These are phyloP conservation scores for Cecidostiba fungosa DNA, from an alignment of 2,888 invertebrate species.

Conservation along the genomic window DNA sequence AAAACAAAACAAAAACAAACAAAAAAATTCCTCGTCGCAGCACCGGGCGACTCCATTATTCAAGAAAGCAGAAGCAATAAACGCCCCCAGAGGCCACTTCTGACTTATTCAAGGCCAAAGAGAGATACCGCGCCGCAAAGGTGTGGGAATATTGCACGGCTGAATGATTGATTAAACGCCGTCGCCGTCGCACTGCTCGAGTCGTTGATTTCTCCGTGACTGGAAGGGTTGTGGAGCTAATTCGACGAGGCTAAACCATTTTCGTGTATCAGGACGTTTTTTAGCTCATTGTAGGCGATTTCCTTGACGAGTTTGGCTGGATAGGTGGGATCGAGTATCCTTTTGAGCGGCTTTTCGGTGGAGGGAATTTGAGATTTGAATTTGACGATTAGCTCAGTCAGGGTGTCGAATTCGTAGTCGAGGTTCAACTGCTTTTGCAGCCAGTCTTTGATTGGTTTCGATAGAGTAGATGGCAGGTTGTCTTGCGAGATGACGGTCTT, in stretches of 20 bases:
- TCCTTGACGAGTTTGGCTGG: slow-evolving; percentile 71
- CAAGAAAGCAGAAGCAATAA: slow-evolving; percentile 61
- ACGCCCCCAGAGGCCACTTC: slow-evolving; percentile 51
- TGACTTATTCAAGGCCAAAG: slow-evolving; percentile 44
- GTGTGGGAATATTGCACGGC: slow-evolving; percentile 21
- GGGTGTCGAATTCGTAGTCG: slow-evolving; percentile 61
- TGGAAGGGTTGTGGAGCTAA: background rate
- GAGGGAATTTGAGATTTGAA: slow-evolving; percentile 67
- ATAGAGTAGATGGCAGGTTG: background rate
- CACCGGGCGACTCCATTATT: slow-evolving; percentile 57
- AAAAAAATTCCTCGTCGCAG: background rate
- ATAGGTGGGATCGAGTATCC: slow-evolving; percentile 72
- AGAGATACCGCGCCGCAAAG: background rate
- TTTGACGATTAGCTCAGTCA: slow-evolving; percentile 66
- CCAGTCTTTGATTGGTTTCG: slow-evolving; percentile 66
- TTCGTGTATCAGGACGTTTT: slow-evolving; percentile 9
- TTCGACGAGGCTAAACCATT: background rate
- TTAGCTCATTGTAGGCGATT: slow-evolving; percentile 65
- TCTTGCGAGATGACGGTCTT: slow-evolving; percentile 35
- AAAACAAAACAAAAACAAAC: background rate
- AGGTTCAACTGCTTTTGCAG: slow-evolving; percentile 57
- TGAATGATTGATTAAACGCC: slow-evolving; percentile 53
- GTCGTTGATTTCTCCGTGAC: background rate
- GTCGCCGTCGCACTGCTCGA: background rate
- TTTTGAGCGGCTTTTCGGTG: slow-evolving; percentile 65